phyloP scores from a whole-genome alignment of 1,140 invertebrate genomes.

The Drosophila simulans region DNA sequence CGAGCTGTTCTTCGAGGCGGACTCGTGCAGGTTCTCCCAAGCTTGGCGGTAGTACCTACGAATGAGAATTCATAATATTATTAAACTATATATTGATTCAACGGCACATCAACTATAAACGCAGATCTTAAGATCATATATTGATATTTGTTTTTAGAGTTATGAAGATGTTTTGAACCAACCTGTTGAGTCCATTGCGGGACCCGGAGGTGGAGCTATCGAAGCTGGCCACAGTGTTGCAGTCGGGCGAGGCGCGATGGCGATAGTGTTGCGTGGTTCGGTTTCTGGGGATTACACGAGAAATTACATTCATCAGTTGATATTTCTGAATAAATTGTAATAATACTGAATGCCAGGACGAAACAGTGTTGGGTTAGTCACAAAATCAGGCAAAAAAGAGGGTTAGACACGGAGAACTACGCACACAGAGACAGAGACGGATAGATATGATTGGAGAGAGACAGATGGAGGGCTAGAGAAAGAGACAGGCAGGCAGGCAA shows the following conservation, averaged over 20 bases:
- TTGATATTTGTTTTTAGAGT: too few species aligned
- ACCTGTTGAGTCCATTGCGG: conserved; percentile 91
- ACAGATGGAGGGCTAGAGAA: conserved; percentile 5
- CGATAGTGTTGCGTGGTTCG: conserved; percentile 92
- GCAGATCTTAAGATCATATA: too few species aligned
- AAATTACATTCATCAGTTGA: conserved; percentile 11
- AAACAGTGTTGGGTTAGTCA: conserved; percentile 38
- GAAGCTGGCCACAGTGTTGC: conserved; percentile 94
- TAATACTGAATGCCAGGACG: conserved; percentile 26
- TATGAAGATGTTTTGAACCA: too few species aligned
- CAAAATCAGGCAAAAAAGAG: conserved; percentile 21
- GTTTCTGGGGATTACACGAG: conserved; percentile 86
- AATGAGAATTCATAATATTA: conserved; percentile 1
- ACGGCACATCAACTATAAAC: not conserved
- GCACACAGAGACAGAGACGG: conserved; percentile 31
- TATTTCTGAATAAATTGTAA: not conserved
- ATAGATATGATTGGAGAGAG: conserved; percentile 16
- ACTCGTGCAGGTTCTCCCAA: conserved; percentile 96
- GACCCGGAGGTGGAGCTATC: conserved; percentile 94
- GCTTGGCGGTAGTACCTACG: conserved; percentile 91
- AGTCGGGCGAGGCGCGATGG: conserved; percentile 93
- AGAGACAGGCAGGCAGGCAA: conserved; percentile 15
- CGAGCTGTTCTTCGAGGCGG: conserved; percentile 86
- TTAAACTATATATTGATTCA: not conserved
- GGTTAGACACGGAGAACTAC: conserved; percentile 31